Percentiles rank a stretch among this genome's conserved stretches.
These are phyloP conservation scores for Cebus imitator DNA, from an alignment of 2,113 vertebrate species.

Conservation along the genomic window DNA sequence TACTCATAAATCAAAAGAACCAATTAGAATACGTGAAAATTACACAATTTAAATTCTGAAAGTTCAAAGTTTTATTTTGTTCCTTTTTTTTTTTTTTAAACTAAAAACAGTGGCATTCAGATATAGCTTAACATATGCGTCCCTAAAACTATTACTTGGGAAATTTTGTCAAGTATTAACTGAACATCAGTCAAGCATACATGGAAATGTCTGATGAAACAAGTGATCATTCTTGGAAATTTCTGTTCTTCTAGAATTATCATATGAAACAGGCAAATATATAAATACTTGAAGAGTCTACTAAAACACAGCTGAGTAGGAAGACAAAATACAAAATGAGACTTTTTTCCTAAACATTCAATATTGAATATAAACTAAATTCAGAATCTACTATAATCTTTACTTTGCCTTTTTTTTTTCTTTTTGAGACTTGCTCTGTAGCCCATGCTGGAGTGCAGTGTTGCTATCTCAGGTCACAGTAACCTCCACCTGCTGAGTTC, in stretches of 20 bases:
- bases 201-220: neutral
- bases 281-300: neutral
- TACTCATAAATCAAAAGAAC: neutral
- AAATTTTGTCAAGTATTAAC: neutral
- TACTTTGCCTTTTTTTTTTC: neutral
- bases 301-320: neutral
- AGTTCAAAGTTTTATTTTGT: neutral
- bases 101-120: neutral
- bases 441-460: no score
- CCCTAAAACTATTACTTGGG: neutral
- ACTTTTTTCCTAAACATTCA: neutral
- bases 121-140: neutral
- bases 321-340: neutral
- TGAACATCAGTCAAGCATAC: neutral
- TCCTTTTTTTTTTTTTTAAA: neutral
- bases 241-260: neutral
- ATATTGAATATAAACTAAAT: neutral
- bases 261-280: neutral
- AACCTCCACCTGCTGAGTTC: no score
- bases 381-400: neutral
- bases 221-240: neutral
- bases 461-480: no score
- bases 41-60: neutral
- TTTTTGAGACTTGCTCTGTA: no score
- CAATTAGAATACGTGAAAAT: neutral